Conservation (phyloP, 2,888 invertebrate species). For the Calliphora vomitoria region DNA sequence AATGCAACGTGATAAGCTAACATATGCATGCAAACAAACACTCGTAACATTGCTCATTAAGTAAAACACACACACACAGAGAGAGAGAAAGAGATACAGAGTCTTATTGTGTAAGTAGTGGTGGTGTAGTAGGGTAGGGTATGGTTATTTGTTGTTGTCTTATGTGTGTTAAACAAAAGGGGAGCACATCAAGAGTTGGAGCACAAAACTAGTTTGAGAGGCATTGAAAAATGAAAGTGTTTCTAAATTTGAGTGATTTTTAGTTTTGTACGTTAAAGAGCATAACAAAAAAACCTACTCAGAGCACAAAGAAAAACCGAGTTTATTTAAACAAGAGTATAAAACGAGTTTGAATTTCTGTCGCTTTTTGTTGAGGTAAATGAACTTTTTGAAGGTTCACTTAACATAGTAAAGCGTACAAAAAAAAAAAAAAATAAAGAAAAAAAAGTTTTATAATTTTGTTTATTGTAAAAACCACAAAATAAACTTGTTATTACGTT, state of each 20-base stretch:
- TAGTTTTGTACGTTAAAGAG: no score
- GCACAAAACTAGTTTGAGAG: conserved; percentile 74
- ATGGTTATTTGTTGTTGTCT: conserved; percentile 38
- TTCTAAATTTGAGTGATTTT: conserved; percentile 60
- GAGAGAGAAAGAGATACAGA: neutral
- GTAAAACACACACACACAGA: neutral
- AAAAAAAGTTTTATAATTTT: conserved; percentile 62
- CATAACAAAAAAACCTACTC: conserved; percentile 34
- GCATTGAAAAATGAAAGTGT: conserved; percentile 85
- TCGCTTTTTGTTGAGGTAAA: conserved; percentile 79
- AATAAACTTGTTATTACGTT: conserved; percentile 74
- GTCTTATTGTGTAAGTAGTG: neutral
- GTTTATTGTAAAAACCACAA: conserved; percentile 64
- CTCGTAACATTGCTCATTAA: neutral
- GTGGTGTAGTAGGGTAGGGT: conserved; percentile 69
- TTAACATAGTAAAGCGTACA: conserved; percentile 79
- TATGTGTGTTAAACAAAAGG: neutral
- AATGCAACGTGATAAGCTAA: conserved; percentile 72
- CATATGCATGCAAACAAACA: neutral
- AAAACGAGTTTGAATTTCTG: conserved; percentile 53
- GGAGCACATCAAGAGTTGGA: conserved; percentile 11
- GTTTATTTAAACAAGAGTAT: conserved; percentile 45
- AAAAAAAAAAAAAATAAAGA: conserved; percentile 19
- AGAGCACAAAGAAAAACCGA: conserved; percentile 29
- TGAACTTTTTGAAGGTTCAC: conserved; percentile 84